These are phyloP conservation scores for Sus cebifrons DNA, from an alignment of 2,797 vertebrate species.

Conservation along the genomic window DNA sequence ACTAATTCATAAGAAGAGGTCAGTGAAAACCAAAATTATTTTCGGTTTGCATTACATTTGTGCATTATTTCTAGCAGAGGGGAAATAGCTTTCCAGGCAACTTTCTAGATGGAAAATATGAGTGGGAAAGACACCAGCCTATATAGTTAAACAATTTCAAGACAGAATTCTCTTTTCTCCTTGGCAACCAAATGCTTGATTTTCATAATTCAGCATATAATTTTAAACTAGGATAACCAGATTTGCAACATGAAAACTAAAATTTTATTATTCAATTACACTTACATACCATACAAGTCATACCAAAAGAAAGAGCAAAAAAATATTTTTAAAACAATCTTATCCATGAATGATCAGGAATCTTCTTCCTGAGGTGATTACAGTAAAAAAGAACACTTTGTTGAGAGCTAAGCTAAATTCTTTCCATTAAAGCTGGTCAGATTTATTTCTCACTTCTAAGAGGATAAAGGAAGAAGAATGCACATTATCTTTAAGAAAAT, in stretches of 20 bases:
- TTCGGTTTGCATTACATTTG: constrained; percentile 63
- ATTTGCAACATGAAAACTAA: constrained; percentile 55
- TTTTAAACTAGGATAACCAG: constrained; percentile 68
- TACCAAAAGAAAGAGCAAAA: constrained; percentile 28
- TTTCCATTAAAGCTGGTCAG: constrained; percentile 38
- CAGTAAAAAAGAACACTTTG: not conserved
- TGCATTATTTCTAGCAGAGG: not conserved
- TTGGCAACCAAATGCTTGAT: constrained; percentile 69
- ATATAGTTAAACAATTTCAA: constrained; percentile 45
- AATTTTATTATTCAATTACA: constrained; percentile 66
- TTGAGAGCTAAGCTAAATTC: constrained; percentile 22
- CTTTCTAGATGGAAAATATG: constrained; percentile 50
- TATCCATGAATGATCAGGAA: constrained; percentile 13
- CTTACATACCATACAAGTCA: not conserved
- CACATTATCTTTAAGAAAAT: constrained; percentile 69
- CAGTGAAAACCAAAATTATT: constrained; percentile 35
- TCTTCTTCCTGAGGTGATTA: not conserved
- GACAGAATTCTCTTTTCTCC: constrained; percentile 39
- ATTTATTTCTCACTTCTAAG: constrained; percentile 58
- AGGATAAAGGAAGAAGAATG: constrained; percentile 55
- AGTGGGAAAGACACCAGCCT: constrained; percentile 14
- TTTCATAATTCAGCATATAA: constrained; percentile 60
- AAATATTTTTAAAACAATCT: not conserved
- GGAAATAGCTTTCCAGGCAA: not conserved
- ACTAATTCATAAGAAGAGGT: constrained; percentile 10